Evolutionary conservation across 30 jellyfish, hydroid and myxozoan genomes (phyloP), one percentile per base, ranked within the genome.

Genomic region (Chironex yamaguchii): DNA sequence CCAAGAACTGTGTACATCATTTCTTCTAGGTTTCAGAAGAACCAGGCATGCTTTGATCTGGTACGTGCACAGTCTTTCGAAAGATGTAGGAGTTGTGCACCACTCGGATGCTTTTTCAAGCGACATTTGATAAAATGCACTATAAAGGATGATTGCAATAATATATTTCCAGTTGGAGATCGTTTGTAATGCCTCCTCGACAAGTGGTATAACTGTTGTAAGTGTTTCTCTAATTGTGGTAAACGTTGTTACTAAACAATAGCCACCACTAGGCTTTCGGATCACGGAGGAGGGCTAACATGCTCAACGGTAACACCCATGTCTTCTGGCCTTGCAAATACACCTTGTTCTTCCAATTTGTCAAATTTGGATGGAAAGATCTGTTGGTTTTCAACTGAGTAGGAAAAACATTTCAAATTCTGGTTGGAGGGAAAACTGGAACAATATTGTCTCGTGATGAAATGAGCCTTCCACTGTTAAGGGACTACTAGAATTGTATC

Each of bases 11-110:
- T 25, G 32, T 25, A 58, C 73, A 58, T 58, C 25, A 25, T 25
- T 58, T 58, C 73, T 22, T 58, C 26, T 25, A 25, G 9, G 73
- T 58, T 58, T 58, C 26, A 4, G 26, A 58, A 14, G 73, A 58
- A 58, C 73, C 73, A 14, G 73, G 11, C 73, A 58, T 58, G 9
- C 73, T 25, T 14, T 58, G 73, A 25, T 11, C 73, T 58, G 73
- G 26, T 14, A 58, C 9, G 21, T 25, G 73, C 73, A 25, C 9
- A 58, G 26, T 14, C 73, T 25, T 22, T 22, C 32, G 73, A 58
- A 58, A 25, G 26, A 25, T 11, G 73, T 58, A 11, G 34, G 32
- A 25, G 21, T 42, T 42, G 58, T 17, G 17, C 17, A 42, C 58
- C 58, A 42, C 58, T 42, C 17, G 58, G 58, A 42, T 42, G 9